Evolutionary conservation across 1,140 invertebrate genomes (phyloP), one percentile per base, ranked within the genome.

Genomic region (Metopolophium dirhodum): DNA sequence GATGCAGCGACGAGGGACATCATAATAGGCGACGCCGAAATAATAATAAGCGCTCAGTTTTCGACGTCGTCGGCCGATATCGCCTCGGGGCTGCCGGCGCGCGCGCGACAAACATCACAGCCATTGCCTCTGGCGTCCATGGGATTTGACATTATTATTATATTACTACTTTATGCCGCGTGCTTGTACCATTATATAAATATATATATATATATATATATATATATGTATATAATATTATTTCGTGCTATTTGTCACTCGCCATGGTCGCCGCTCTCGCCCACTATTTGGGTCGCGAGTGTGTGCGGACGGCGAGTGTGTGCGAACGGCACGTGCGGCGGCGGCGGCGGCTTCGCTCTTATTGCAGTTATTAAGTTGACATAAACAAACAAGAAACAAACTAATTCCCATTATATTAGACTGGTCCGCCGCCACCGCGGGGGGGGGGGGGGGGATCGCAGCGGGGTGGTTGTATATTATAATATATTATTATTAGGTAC

Each of bases 321-420:
- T 51, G 77, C 45, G 49, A 51, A 41, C 82, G 91, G 91, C 91
- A 93, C 91, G 91, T 93, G 89, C 88, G 85, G 85, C 85, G 90
- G 90, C 90, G 90, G 90, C 61, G 77, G 23, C 88, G 88, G 54
- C 26, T 7, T 54, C 91, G 91, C 68, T 91, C 90, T 82, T 91
- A 86, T 93, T 57, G 91, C 91, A 57, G 91, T 93, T 93, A 93
- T 93, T 93, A 93, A 93, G 91, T 93, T 93, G 91, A 93, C 91
- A 93, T 85, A 93, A 93, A 93, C 91, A 93, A 93, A 93, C 91
- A 86, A 93, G 91, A 86, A 93, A 93, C 91, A 86, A 86, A 57
- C 91, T 93, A 93, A 93, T 93, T 93, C 91, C 91, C 77, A 86
- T 93, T 93, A 93, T 93, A 93, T 93, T 93, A 49, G 45, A 83